Evolutionary conservation across 2,797 vertebrate genomes (phyloP), one percentile per base, ranked within the genome.

Genomic region (Artibeus jamaicensis): DNA sequence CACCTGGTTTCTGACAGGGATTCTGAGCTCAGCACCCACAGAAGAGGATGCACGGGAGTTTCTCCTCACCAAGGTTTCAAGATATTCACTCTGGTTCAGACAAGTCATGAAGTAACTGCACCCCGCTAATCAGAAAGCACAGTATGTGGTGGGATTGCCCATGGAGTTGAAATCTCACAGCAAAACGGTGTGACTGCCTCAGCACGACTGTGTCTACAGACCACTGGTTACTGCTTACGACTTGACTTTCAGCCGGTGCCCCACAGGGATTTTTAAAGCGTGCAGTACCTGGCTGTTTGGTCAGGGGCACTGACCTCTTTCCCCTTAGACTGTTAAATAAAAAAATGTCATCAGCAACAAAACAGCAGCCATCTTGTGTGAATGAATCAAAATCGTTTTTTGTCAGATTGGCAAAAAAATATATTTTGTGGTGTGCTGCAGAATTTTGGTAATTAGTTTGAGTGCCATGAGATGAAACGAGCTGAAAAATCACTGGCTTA

Each of bases 21-120:
- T 99, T 50, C 98, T 99, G 78, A 97, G 98, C 39, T 97, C 98
- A 0, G 94, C 92, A 62, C 97, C 97, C 0, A 59, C 95, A 1
- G 83, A 97, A 0, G 86, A 90, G 0, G 57, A 29, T 5, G 57
- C 24, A 39, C 59, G 96, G 57, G 96, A 98, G 0, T n/a, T 99
- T 53, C 97, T 99, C n/a, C 99, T 99, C 97, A 99, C 98, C 67
- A 99, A 99, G 97, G 98, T 99, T 0, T 99, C 99, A 0, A 99
- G 99, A 93, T 99, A 99, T 53, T 97, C 98, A 34, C 96, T 98
- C 94, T 99, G 99, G 99, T 97, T 99, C 89, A 96, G 96, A 93
- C 98, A 97, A 91, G 98, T 96, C 93, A 98, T 97, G 53, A 96
- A 95, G 1, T 97, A 62, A 98, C 44, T 19, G 39, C 71, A 90